Evolutionary conservation across 2,888 invertebrate species (phyloP), one percentile per base, ranked within the genome.

Genomic region (Hypolimnas misippus): DNA sequence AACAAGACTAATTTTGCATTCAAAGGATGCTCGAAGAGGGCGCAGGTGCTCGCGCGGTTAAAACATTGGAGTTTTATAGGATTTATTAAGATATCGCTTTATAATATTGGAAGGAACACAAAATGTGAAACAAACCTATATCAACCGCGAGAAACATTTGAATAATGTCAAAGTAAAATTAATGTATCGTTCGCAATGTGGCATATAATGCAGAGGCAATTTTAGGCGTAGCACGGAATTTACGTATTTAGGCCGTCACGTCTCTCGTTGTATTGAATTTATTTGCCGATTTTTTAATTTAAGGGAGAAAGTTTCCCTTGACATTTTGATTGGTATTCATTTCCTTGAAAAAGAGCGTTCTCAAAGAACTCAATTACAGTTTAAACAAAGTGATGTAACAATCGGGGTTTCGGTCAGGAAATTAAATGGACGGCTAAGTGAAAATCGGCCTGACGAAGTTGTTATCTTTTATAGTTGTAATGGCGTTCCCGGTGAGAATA

Each of bases 1-100:
- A 89, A 90, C 89, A 89, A 86, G 87, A 82, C 86, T 86, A 85
- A 90, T 89, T 89, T 87, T 82, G 83, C 86, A 91, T 91, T 91
- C 89, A 89, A 87, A 89, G 86, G 88, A 84, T 82, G 86, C 76
- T 68, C 66, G 72, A 70, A 77, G 81, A 83, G 86, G 84, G 83
- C 83, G 83, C 91, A 91, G 91, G 91, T 91, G 91, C 80, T 74
- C 68, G 72, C 72, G 81, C 79, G 88, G 89, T 87, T 89, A 87
- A 89, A 90, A 90, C 88, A 90, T 88, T 89, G 84, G 82, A 87
- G 82, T 89, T 89, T 90, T 89, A 89, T 89, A 75, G 84, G 89
- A 90, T 90, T 91, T 92, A 89, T 88, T 88, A 90, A 89, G 88
- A 88, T 89, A 89, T 87, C 79, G 77, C 80, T 71, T 71, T 77